Percentiles rank a stretch among this genome's conserved stretches.
phyloP scores from a whole-genome alignment of 2,888 invertebrate genomes.

The Aspidiotus destructor region DNA sequence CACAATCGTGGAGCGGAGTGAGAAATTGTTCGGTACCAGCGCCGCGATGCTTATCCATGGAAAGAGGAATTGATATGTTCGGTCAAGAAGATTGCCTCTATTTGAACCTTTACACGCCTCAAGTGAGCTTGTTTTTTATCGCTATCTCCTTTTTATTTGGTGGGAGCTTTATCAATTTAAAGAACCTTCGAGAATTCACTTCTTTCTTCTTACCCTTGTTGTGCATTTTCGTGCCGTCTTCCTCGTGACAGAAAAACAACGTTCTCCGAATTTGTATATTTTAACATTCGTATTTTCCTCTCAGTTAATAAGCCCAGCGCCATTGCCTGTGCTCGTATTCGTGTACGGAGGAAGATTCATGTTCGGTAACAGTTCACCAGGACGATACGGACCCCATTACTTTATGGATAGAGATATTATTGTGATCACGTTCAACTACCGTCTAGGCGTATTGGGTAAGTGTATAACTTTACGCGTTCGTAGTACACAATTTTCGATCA shows the following conservation, averaged over 20 bases:
- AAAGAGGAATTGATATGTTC: constrained; percentile 40
- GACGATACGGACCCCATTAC: constrained; percentile 47
- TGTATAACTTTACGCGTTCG: background rate
- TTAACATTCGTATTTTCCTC: background rate
- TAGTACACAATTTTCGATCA: no score
- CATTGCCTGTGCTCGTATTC: constrained; percentile 42
- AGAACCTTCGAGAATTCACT: background rate
- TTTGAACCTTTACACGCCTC: constrained; percentile 45
- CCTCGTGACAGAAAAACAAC: background rate
- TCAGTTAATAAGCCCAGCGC: no score
- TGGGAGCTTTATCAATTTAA: background rate
- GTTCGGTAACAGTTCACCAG: constrained; percentile 47
- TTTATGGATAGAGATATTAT: constrained; percentile 53
- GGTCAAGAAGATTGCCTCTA: constrained; percentile 50
- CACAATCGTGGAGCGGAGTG: constrained; percentile 7
- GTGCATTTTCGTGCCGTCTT: background rate
- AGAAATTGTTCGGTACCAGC: constrained; percentile 1
- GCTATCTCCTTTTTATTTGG: background rate
- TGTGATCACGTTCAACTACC: constrained; percentile 42
- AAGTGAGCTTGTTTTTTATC: constrained; percentile 37
- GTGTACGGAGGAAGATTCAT: constrained; percentile 49
- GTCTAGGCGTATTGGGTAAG: constrained; percentile 44
- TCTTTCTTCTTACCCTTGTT: background rate
- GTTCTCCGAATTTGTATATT: background rate
- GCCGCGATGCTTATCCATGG: background rate